Percentiles rank a stretch among this genome's conserved stretches.
Evolutionary conservation across 2,888 invertebrate species (phyloP).

Genomic region (Homarus gammarus): DNA sequence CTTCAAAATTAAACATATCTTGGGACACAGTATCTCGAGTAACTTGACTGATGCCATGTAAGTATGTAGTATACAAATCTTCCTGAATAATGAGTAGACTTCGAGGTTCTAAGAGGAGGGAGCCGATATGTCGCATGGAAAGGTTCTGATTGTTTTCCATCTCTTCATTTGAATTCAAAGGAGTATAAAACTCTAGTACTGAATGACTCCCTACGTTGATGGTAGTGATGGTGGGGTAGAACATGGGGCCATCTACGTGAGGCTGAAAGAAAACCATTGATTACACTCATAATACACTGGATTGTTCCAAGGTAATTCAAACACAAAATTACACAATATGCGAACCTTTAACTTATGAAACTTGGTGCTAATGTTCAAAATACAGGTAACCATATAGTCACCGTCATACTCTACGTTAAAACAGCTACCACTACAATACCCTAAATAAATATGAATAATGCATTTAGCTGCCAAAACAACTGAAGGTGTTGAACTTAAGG

Average conservation of each 20-base stretch:
- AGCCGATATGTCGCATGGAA: slow-evolving; percentile 82
- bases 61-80: slow-evolving; percentile 88
- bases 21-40: slow-evolving; percentile 51
- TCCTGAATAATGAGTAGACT: slow-evolving; percentile 92
- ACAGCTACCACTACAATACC: too few relatives aligned
- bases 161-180: neutral
- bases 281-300: too few relatives aligned
- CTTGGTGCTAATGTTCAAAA: too few relatives aligned
- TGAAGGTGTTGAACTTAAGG: too few relatives aligned
- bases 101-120: slow-evolving; percentile 90
- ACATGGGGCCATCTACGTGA: slow-evolving; percentile 96
- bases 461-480: too few relatives aligned
- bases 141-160: neutral
- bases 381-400: too few relatives aligned
- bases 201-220: slow-evolving; percentile 94
- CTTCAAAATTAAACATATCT: slow-evolving; percentile 41
- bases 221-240: slow-evolving; percentile 94
- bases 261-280: slow-evolving; percentile 83
- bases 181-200: slow-evolving; percentile 88
- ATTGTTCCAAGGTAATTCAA: too few relatives aligned
- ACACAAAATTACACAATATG: too few relatives aligned
- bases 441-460: too few relatives aligned
- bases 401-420: too few relatives aligned
- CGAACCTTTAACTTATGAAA: too few relatives aligned
- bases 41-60: slow-evolving; percentile 87